Conservation (phyloP, 2,797 vertebrate genomes). For the Scolopax bukidnonensis region DNA sequence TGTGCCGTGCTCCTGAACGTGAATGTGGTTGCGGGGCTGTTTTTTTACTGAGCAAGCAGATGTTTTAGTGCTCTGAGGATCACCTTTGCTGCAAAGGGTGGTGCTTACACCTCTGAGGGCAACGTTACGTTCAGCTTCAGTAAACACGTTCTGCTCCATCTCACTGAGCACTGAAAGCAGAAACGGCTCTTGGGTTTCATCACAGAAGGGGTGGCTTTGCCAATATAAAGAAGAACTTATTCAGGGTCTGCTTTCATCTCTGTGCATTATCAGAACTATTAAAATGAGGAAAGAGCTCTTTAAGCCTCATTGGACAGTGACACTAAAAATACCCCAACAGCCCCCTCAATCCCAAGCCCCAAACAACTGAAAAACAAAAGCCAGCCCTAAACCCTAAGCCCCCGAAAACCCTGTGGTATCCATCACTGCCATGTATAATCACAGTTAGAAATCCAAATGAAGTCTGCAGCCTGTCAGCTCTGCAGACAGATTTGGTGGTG, state of each 20-base stretch:
- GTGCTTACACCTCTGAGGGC: neutral
- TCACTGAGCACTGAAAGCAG: constrained; percentile 32
- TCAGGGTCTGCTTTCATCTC: constrained; percentile 59
- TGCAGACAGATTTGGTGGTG: constrained; percentile 71
- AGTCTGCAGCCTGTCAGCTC: constrained; percentile 71
- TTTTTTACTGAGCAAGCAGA: constrained; percentile 5
- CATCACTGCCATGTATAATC: constrained; percentile 72
- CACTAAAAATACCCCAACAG: constrained; percentile 58
- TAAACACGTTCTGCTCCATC: constrained; percentile 40
- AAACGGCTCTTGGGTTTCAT: constrained; percentile 3
- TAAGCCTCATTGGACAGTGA: constrained; percentile 52
- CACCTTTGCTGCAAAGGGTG: neutral
- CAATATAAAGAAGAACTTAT: constrained; percentile 54
- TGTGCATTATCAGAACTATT: constrained; percentile 37
- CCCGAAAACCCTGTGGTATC: constrained; percentile 57
- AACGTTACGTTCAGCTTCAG: neutral
- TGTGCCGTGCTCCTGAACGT: neutral
- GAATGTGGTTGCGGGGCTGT: neutral
- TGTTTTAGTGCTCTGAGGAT: constrained; percentile 20
- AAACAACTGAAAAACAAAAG: constrained; percentile 59
- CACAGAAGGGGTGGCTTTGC: neutral
- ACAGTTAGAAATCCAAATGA: constrained; percentile 64
- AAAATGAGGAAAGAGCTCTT: constrained; percentile 56
- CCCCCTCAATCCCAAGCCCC: constrained; percentile 2
- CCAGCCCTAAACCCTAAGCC: constrained; percentile 53